Evolutionary conservation across 2,888 invertebrate species (phyloP).

Genomic region (Philopedon plagiatum): DNA sequence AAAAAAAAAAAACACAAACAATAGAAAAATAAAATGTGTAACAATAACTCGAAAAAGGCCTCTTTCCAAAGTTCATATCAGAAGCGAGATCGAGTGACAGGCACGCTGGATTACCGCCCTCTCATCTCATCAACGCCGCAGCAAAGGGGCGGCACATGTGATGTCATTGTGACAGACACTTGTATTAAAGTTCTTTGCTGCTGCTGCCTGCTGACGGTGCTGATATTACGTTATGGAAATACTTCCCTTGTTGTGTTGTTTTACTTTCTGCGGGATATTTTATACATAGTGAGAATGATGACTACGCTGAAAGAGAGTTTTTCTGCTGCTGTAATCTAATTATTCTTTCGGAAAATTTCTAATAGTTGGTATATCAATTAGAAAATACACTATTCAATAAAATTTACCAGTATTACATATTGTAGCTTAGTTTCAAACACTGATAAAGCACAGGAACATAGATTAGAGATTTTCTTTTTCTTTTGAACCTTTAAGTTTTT

Average conservation of each 20-base stretch:
- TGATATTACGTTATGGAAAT: constrained; percentile 25
- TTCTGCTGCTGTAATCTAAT: not conserved
- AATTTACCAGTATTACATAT: too few relatives aligned
- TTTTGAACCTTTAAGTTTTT: too few relatives aligned
- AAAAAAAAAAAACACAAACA: not conserved
- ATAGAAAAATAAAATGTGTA: not conserved
- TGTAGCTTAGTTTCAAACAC: too few relatives aligned
- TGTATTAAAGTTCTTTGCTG: constrained; percentile 30
- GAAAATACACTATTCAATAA: too few relatives aligned
- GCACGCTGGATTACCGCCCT: constrained; percentile 32
- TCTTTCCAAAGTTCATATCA: constrained; percentile 19
- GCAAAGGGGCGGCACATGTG: constrained; percentile 27
- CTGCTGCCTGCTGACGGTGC: constrained; percentile 21
- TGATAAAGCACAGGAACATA: too few relatives aligned
- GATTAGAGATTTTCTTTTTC: too few relatives aligned
- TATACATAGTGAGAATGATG: constrained; percentile 9
- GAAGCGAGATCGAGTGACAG: constrained; percentile 14
- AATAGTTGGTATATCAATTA: too few relatives aligned
- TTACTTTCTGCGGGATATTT: not conserved
- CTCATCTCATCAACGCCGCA: constrained; percentile 31
- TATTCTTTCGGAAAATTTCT: too few relatives aligned
- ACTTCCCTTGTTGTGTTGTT: constrained; percentile 8
- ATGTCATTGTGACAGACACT: constrained; percentile 35
- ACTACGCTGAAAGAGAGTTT: constrained; percentile 5
- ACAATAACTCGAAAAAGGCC: not conserved